phyloP scores from a whole-genome alignment of 2,797 vertebrate species.

The Liparis tanakae region DNA sequence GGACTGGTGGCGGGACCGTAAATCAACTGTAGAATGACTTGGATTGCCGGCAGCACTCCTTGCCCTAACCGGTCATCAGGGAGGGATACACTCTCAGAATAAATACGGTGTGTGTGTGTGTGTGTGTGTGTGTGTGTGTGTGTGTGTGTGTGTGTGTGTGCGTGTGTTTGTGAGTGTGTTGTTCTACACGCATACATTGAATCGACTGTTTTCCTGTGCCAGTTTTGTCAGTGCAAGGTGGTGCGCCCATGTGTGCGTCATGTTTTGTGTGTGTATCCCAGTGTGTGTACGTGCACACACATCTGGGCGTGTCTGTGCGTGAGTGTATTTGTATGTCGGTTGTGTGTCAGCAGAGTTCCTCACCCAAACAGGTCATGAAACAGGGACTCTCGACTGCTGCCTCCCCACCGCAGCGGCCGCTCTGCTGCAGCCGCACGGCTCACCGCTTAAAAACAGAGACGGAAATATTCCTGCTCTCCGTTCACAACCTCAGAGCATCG shows the following conservation, averaged over 20 bases:
- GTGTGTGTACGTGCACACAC: slow-evolving; percentile 15
- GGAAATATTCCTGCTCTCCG: slow-evolving; percentile 64
- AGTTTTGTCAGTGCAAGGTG: slow-evolving; percentile 19
- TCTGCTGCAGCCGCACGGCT: slow-evolving; percentile 68
- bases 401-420: slow-evolving; percentile 66
- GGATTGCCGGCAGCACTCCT: slow-evolving; percentile 72
- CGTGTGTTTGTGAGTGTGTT: no score
- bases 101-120: slow-evolving; percentile 56
- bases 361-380: slow-evolving; percentile 77
- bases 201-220: slow-evolving; percentile 30
- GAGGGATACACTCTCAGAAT: slow-evolving; percentile 77
- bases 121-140: slow-evolving; percentile 20
- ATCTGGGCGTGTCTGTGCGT: slow-evolving; percentile 55
- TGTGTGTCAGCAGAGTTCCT: slow-evolving; percentile 72
- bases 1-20: slow-evolving; percentile 78
- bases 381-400: slow-evolving; percentile 71
- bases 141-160: slow-evolving; percentile 31
- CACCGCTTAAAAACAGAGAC: slow-evolving; percentile 72
- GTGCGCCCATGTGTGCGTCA: not conserved
- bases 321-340: slow-evolving; percentile 62
- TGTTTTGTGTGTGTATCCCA: slow-evolving; percentile 12
- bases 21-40: slow-evolving; percentile 82
- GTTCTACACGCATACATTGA: slow-evolving; percentile 16
- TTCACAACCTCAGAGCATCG: slow-evolving; percentile 67
- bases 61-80: slow-evolving; percentile 74